Base-by-base conservation (phyloP, 2,113 vertebrate species). In the Oophaga pumilio region DNA sequence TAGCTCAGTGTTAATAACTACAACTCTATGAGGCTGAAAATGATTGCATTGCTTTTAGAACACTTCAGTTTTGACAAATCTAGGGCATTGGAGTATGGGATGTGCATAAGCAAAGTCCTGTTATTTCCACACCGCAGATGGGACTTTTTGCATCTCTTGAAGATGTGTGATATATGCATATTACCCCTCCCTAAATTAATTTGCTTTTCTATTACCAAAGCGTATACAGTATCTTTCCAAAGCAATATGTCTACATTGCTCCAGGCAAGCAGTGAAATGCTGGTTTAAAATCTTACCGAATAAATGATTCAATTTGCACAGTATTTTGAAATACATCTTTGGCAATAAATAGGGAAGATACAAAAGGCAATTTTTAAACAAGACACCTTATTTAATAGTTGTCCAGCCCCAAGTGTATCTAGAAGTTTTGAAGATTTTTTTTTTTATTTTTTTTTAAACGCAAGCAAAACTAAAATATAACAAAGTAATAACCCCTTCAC, bases 261-360 rank as follows among this genome's bases (percentile, higher is more conserved):
- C n/a, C 52, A 78, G 73, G 59, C 84, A 52, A 71, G 73, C 28
- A 60, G 24, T 52, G 59, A n/a, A 62, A 74, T 62, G 56, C 43
- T 77, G 60, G 24, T 68, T 68, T 33, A 57, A 86, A 28, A 79
- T 85, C 73, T 77, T 62, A 66, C 24, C 59, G 24, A 22, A 24
- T 13, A 59, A 76, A 60, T 66, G 33, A 77, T 66, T 77, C 59
- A 56, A 56, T 77, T 52, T 86, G 76, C 24, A 79, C 28, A 1
- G 43, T 28, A 24, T 49, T 78, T 86, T 53, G 60, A 49, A 60
- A 20, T 53, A 60, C 60, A 86, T 74, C 73, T 64, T 60, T 50
- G 18, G 24, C 49, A 49, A 56, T 17, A 20, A 85, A 49, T 85
- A 22, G 33, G 24, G n/a, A 28, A 33, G 60, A 43, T 49, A 22